Percentiles rank a stretch among this genome's conserved stretches.
phyloP scores from a whole-genome alignment of 2,888 invertebrate species.

The Mechanitis mazaeus region DNA sequence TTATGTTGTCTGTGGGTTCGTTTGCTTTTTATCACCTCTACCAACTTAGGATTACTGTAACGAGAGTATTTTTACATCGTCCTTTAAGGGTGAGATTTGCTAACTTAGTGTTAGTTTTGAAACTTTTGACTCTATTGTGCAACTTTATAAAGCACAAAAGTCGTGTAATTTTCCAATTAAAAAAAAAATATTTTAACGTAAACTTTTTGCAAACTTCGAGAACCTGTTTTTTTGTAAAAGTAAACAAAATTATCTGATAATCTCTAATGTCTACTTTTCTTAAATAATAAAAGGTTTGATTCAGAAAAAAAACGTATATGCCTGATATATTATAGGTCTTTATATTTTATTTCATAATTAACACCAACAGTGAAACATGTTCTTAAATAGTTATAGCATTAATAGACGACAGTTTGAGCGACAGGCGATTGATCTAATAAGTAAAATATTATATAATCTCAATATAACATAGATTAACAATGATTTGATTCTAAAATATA shows the following conservation, averaged over 20 bases:
- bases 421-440: constrained; percentile 2
- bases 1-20: constrained; percentile 26
- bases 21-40: neutral
- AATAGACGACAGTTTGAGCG: constrained; percentile 13
- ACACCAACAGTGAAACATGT: constrained; percentile 38
- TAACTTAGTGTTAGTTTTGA: no score
- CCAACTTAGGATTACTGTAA: constrained; percentile 1
- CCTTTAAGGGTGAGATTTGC: neutral
- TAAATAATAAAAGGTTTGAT: neutral
- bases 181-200: no score
- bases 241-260: no score
- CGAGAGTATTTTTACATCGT: neutral
- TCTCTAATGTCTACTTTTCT: neutral
- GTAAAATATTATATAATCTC: no score
- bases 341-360: constrained; percentile 41
- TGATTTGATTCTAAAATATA: no score
- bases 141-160: no score
- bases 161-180: no score
- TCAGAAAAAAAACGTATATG: constrained; percentile 38
- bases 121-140: no score
- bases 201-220: no score
- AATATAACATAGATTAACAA: no score
- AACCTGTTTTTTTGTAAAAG: no score
- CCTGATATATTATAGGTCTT: constrained; percentile 43
- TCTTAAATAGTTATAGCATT: neutral